These are phyloP conservation scores for Leptinotarsa juncta DNA, from an alignment of 2,888 invertebrate genomes.

Conservation along the genomic window DNA sequence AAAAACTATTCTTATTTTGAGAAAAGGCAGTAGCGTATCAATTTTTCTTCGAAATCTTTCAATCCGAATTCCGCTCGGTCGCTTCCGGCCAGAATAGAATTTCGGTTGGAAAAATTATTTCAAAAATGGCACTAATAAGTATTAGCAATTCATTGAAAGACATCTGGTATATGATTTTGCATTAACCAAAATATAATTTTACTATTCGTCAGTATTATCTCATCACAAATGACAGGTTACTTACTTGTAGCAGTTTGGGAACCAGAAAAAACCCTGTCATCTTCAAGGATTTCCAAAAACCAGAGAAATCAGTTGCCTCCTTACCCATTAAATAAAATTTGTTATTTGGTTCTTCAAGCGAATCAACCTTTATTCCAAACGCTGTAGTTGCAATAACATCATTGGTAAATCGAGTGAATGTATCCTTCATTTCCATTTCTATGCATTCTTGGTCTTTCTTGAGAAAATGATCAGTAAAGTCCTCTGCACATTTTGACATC, in stretches of 20 bases:
- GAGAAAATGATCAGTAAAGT: constrained; percentile 27
- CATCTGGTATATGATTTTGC: too few species aligned
- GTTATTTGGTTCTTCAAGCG: constrained; percentile 67
- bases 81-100: too few species aligned
- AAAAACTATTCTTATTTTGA: too few species aligned
- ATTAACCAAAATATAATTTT: too few species aligned
- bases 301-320: constrained; percentile 60
- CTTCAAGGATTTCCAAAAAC: constrained; percentile 21
- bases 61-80: too few species aligned
- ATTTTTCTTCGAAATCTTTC: too few species aligned
- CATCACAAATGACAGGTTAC: background rate
- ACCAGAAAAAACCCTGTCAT: constrained; percentile 25
- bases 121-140: too few species aligned
- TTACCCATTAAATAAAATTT: constrained; percentile 70
- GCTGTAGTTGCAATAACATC: constrained; percentile 68
- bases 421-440: constrained; percentile 65
- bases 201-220: too few species aligned
- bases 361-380: constrained; percentile 64
- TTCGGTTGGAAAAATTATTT: too few species aligned
- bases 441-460: constrained; percentile 45
- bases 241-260: constrained; percentile 35
- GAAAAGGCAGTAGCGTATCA: too few species aligned
- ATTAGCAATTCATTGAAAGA: too few species aligned
- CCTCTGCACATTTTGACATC: constrained; percentile 43
- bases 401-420: constrained; percentile 61